Evolutionary conservation across 2,888 invertebrate species (phyloP).

Genomic region (Kryphioiulus occultus): DNA sequence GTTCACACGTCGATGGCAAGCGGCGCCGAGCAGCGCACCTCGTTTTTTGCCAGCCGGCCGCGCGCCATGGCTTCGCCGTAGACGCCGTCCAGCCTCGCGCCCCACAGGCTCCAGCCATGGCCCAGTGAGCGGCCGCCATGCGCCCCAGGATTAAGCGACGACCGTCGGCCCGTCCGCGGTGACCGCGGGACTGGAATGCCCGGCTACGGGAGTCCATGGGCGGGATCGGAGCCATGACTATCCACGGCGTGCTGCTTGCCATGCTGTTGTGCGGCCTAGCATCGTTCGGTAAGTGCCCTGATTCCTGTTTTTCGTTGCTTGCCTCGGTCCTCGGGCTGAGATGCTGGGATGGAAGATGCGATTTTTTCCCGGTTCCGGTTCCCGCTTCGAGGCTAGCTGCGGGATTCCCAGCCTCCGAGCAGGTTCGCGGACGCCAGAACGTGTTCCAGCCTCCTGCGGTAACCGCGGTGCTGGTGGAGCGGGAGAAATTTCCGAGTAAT

Average conservation of each 20-base stretch:
- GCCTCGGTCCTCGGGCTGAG: no score
- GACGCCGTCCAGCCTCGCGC: not conserved
- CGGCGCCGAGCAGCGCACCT: not conserved
- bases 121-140: not conserved
- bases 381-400: no score
- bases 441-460: no score
- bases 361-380: no score
- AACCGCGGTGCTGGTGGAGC: no score
- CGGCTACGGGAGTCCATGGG: conserved; percentile 52
- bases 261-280: conserved; percentile 54
- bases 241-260: conserved; percentile 53
- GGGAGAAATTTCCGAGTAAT: no score
- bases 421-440: no score
- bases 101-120: not conserved
- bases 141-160: not conserved
- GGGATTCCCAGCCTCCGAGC: no score
- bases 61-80: conserved; percentile 14
- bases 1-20: conserved; percentile 16
- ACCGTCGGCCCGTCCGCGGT: not conserved
- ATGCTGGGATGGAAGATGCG: no score
- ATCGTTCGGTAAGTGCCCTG: conserved; percentile 42
- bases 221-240: conserved; percentile 55
- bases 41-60: not conserved
- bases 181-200: conserved; percentile 54
- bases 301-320: not conserved